A percentile compares a stretch with the other conserved stretches of the same genome.
These are phyloP conservation scores for Mus musculus DNA, from an alignment of 2,113 vertebrate species.

Conservation along the genomic window DNA sequence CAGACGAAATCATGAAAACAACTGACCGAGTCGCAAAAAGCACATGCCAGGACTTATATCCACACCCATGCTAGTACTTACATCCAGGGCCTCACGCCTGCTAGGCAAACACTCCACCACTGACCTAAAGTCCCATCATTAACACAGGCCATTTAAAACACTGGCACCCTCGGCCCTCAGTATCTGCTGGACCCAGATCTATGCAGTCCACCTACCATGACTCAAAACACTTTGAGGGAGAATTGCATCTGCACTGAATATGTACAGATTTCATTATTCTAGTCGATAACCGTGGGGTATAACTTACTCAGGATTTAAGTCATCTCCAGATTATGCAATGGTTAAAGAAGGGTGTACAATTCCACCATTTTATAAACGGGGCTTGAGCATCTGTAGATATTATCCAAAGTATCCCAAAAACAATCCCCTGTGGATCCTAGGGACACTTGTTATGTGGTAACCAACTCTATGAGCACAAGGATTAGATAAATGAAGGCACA, in stretches of 20 bases:
- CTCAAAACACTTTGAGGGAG: not conserved
- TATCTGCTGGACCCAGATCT: not conserved
- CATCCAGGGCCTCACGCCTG: not conserved
- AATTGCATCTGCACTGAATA: not conserved
- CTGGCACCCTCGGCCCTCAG: not conserved
- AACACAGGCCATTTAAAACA: not conserved
- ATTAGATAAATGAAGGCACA: not conserved
- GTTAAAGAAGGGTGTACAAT: not conserved
- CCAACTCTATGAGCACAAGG: not conserved
- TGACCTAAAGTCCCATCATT: not conserved
- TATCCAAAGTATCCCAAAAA: not conserved
- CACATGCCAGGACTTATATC: not conserved
- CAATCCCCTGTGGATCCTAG: not conserved
- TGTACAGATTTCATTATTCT: not conserved
- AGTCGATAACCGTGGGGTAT: not conserved
- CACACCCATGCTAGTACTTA: too few relatives aligned
- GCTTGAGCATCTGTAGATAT: not conserved
- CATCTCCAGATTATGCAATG: not conserved
- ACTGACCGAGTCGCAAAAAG: not conserved
- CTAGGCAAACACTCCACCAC: too few relatives aligned
- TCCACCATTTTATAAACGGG: not conserved
- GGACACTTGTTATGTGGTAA: not conserved
- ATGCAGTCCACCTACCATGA: too few relatives aligned
- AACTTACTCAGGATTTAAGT: not conserved
- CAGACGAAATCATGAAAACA: not conserved